Percentiles rank a stretch among this genome's conserved stretches.
Conservation (phyloP, 1,140 invertebrate genomes). For the Diorhabda carinulata region DNA sequence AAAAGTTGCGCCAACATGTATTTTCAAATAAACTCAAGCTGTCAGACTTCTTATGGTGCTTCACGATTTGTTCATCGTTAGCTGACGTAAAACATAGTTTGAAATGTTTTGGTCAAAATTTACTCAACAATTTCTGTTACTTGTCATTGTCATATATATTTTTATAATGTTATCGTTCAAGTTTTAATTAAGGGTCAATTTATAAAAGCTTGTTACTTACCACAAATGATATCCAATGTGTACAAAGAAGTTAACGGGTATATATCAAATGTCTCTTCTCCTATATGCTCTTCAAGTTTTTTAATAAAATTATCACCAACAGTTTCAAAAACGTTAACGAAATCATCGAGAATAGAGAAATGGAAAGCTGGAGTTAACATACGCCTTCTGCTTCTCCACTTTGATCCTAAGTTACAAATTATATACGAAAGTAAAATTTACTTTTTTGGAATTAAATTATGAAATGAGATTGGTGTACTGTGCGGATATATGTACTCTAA, state of each 20-base stretch:
- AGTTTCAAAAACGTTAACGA: slow-evolving; percentile 64
- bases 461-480: too few species aligned
- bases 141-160: too few species aligned
- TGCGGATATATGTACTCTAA: too few species aligned
- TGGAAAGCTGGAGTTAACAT: slow-evolving; percentile 76
- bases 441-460: too few species aligned
- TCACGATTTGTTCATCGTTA: too few species aligned
- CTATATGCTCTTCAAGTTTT: slow-evolving; percentile 53
- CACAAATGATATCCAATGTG: slow-evolving; percentile 73
- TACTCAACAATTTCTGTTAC: too few species aligned
- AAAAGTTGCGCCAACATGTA: too few species aligned
- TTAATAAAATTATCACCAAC: slow-evolving; percentile 60
- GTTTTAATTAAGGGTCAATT: background rate
- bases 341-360: slow-evolving; percentile 72
- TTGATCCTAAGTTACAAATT: slow-evolving; percentile 48
- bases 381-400: slow-evolving; percentile 67
- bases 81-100: too few species aligned
- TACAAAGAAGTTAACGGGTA: slow-evolving; percentile 62
- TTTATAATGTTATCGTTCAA: background rate
- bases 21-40: too few species aligned
- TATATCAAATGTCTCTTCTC: slow-evolving; percentile 55
- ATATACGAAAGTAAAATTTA: too few species aligned
- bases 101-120: too few species aligned
- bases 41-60: too few species aligned
- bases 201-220: slow-evolving; percentile 48